A percentile compares a stretch with the other conserved stretches of the same genome.
Conservation (phyloP, 2,888 invertebrate species). For the Gnatocerus cornutus region DNA sequence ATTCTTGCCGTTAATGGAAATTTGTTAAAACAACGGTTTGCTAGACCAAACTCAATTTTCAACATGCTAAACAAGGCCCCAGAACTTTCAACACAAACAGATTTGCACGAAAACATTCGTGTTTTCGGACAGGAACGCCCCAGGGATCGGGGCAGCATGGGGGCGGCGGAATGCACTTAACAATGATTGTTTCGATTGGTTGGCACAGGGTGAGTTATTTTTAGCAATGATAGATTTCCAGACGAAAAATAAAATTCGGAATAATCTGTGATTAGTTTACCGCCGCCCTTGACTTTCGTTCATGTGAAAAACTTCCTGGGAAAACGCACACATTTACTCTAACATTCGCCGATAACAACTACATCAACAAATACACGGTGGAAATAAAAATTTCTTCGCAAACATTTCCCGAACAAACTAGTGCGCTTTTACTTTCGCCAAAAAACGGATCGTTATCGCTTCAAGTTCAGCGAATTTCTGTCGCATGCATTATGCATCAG, state of each 20-base stretch:
- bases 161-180: no score
- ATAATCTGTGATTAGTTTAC: no score
- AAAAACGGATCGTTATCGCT: conserved; percentile 14
- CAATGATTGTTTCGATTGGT: background rate
- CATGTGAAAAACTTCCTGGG: no score
- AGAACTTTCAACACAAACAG: conserved; percentile 33
- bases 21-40: conserved; percentile 36
- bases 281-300: no score
- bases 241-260: no score
- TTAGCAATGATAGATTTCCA: no score
- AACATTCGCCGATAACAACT: no score
- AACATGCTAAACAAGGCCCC: conserved; percentile 36
- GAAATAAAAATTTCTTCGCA: background rate
- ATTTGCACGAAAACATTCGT: conserved; percentile 34
- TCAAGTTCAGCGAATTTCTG: conserved; percentile 5
- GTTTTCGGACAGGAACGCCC: conserved; percentile 4
- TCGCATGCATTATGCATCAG: conserved; percentile 1
- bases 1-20: conserved; percentile 40
- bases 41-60: conserved; percentile 39
- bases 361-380: no score
- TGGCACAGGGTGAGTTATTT: background rate
- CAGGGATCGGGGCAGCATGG: no score
- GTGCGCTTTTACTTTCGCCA: background rate
- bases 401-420: conserved; percentile 1
- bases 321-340: no score